phyloP scores from a whole-genome alignment of 2,888 invertebrate genomes.

The Spodoptera exigua region DNA sequence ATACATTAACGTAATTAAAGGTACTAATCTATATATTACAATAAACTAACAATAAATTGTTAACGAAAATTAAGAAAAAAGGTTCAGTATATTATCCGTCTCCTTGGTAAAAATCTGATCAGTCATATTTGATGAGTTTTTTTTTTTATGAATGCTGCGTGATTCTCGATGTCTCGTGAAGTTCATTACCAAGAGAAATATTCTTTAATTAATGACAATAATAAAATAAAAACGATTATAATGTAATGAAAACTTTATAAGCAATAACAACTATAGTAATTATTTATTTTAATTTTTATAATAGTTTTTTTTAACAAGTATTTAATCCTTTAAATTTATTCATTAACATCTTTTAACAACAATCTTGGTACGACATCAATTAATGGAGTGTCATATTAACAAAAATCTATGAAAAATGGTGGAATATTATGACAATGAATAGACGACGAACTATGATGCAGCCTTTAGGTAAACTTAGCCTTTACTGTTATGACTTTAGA shows the following conservation, averaged over 20 bases:
- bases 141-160: constrained; percentile 43
- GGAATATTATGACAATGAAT: constrained; percentile 53
- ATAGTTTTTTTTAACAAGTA: constrained; percentile 35
- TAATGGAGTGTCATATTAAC: constrained; percentile 50
- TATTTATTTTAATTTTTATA: constrained; percentile 5
- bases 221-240: constrained; percentile 18
- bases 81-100: constrained; percentile 58
- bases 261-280: constrained; percentile 14
- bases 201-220: background rate
- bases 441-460: constrained; percentile 56
- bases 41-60: constrained; percentile 54
- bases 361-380: constrained; percentile 49
- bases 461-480: constrained; percentile 65
- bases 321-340: constrained; percentile 20
- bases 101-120: constrained; percentile 54
- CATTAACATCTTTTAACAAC: constrained; percentile 25
- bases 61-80: constrained; percentile 56
- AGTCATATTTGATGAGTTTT: constrained; percentile 56
- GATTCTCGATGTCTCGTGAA: constrained; percentile 27
- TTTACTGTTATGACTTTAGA: constrained; percentile 59
- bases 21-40: constrained; percentile 65
- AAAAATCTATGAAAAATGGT: constrained; percentile 53
- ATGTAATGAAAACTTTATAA: constrained; percentile 16
- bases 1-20: constrained; percentile 75
- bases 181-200: background rate